Conservation (phyloP, 2,888 invertebrate genomes). For the Saturnia japonica region DNA sequence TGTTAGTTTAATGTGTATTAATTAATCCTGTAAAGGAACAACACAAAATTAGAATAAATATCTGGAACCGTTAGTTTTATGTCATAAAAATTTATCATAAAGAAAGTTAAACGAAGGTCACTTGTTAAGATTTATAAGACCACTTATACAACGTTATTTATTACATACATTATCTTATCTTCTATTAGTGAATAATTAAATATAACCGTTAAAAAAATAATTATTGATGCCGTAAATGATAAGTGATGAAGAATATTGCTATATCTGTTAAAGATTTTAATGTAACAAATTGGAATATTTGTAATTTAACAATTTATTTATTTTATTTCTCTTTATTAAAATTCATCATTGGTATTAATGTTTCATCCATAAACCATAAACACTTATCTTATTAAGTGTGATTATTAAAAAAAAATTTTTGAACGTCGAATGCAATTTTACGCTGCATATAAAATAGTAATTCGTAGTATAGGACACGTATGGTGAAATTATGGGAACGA, state of each 20-base stretch:
- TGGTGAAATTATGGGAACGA: not conserved
- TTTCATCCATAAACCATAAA: not conserved
- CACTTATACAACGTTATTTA: not conserved
- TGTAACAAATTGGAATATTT: not conserved
- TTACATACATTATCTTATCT: not conserved
- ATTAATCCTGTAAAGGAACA: conserved; percentile 1
- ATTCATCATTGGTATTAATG: not conserved
- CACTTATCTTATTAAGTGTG: not conserved
- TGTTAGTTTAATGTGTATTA: not conserved
- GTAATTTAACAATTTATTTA: not conserved
- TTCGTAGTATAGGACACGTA: not conserved
- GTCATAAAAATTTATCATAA: not conserved
- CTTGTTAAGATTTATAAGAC: not conserved
- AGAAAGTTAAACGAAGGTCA: not conserved
- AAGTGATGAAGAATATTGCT: not conserved
- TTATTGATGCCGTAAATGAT: too few species aligned
- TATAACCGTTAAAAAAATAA: not conserved
- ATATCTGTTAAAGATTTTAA: not conserved
- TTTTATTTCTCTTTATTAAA: not conserved
- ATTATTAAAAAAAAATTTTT: not conserved
- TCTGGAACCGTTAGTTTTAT: not conserved
- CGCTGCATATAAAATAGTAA: not conserved
- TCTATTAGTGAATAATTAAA: not conserved
- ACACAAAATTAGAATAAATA: not conserved
- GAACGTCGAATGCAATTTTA: not conserved